Evolutionary conservation across 1,140 invertebrate species (phyloP), one percentile per base, ranked within the genome.

Genomic region (Potamilus streckersoni): DNA sequence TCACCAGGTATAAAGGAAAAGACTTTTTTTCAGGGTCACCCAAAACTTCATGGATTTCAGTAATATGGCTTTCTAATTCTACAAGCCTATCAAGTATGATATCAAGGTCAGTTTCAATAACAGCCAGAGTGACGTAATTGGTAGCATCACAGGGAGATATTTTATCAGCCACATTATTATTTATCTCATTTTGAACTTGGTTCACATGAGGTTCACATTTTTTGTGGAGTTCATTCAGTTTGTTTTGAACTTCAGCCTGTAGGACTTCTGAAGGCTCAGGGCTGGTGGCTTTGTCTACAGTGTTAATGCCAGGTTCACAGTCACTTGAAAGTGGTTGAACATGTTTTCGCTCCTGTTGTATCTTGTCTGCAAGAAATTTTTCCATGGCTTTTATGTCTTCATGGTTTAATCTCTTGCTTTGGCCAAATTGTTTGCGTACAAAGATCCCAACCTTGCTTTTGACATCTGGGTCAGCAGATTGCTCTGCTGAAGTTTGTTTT

Each of bases 351-450:
- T 61, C n/a, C 57, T 38, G 59, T 60, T 69, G 61, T 23, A 77
- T 38, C 4, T 77, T 64, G 67, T 73, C 68, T 38, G 72, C 72
- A 57, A 77, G 59, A 55, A 72, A 77, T 57, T 72, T 67, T 62
- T 66, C 62, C 14, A 77, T 73, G 38, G 61, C 63, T 59, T 77
- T 72, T 69, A 72, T 77, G 70, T 77, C 75, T 49, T 72, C 65
- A n/a, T 77, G 70, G 69, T 71, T 55, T 20, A 77, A 66, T 73
- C 70, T 72, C 55, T 67, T 77, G 19, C 65, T 72, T 63, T 73
- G 58, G 15, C 75, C 75, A 69, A 77, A 77, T 12, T 71, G 23
- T 56, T 77, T 71, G 69, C 72, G 75, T 15, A 77, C 75, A 61
- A 69, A 62, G 14, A 72, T 72, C 14, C 61, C 69, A 17, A 77